phyloP scores from a whole-genome alignment of 2,113 vertebrate species.

The Poicephalus gulielmi region DNA sequence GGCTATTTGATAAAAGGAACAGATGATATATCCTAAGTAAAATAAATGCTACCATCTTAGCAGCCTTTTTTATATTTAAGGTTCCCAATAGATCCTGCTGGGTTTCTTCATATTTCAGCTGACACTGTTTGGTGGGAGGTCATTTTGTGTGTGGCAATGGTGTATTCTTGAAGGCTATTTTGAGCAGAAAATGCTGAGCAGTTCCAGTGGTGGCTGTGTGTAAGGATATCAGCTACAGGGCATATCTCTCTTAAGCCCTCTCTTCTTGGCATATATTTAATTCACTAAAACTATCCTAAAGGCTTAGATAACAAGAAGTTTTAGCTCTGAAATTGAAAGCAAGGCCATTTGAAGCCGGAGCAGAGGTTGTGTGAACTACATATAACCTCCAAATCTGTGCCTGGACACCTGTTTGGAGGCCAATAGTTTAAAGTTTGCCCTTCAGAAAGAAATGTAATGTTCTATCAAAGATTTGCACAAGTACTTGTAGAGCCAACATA shows the following conservation, averaged over 20 bases:
- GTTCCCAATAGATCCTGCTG: neutral
- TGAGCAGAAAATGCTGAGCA: neutral
- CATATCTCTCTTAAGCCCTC: constrained; percentile 13
- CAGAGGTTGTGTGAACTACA: neutral
- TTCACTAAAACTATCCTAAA: constrained; percentile 15
- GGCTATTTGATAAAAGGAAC: neutral
- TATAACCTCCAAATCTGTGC: neutral
- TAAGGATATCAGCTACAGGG: constrained; percentile 21
- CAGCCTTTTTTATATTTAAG: neutral
- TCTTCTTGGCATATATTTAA: constrained; percentile 2
- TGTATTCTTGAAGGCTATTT: neutral
- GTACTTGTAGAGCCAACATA: neutral
- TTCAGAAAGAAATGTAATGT: neutral
- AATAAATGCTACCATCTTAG: neutral
- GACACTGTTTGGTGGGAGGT: neutral
- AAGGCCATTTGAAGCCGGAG: neutral
- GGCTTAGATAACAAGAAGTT: neutral
- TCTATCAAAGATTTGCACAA: neutral
- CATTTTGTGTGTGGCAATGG: fast-evolving
- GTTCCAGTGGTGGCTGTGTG: neutral
- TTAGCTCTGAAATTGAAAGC: neutral
- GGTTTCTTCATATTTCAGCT: neutral
- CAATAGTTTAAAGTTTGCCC: neutral
- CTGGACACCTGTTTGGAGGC: neutral
- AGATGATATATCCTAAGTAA: neutral